phyloP scores from a whole-genome alignment of 2,797 vertebrate genomes.

The Protosalanx chinensis region DNA sequence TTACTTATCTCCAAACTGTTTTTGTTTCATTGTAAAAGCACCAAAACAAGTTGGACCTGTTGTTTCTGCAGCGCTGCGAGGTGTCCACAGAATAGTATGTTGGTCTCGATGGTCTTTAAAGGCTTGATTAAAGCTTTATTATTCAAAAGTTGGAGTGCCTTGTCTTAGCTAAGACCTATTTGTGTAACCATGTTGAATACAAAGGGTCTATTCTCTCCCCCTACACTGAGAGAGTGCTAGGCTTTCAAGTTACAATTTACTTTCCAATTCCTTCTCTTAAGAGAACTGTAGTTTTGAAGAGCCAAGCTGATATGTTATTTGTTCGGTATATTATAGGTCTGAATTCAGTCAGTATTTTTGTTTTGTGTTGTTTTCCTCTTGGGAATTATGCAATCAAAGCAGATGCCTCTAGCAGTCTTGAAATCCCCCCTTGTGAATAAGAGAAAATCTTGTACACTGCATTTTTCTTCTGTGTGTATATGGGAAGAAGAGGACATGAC shows the following conservation, averaged over 20 bases:
- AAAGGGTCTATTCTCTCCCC: slow-evolving; percentile 36
- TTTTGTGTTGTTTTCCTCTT: slow-evolving; percentile 73
- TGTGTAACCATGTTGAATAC: slow-evolving; percentile 44
- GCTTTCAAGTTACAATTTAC: slow-evolving; percentile 75
- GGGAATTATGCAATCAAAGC: slow-evolving; percentile 78
- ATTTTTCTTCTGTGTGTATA: slow-evolving; percentile 69
- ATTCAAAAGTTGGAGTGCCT: slow-evolving; percentile 40
- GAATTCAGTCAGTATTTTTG: slow-evolving; percentile 79
- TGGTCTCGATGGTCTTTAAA: neutral
- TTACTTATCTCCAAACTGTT: slow-evolving; percentile 66
- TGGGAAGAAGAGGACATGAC: slow-evolving; percentile 54
- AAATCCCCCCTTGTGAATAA: slow-evolving; percentile 76
- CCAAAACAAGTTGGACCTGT: slow-evolving; percentile 64
- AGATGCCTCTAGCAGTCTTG: slow-evolving; percentile 77
- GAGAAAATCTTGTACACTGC: slow-evolving; percentile 77
- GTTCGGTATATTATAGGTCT: slow-evolving; percentile 77
- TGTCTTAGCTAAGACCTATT: slow-evolving; percentile 57
- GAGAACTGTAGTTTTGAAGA: slow-evolving; percentile 72
- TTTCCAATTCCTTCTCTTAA: slow-evolving; percentile 73
- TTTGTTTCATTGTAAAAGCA: slow-evolving; percentile 58
- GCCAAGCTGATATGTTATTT: slow-evolving; percentile 74
- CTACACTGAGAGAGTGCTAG: slow-evolving; percentile 54
- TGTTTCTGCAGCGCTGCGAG: slow-evolving; percentile 45
- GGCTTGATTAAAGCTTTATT: slow-evolving; percentile 47
- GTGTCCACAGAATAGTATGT: neutral